Evolutionary conservation across 2,113 vertebrate genomes (phyloP), one percentile per base, ranked within the genome.

Genomic region (Gadus chalcogrammus): DNA sequence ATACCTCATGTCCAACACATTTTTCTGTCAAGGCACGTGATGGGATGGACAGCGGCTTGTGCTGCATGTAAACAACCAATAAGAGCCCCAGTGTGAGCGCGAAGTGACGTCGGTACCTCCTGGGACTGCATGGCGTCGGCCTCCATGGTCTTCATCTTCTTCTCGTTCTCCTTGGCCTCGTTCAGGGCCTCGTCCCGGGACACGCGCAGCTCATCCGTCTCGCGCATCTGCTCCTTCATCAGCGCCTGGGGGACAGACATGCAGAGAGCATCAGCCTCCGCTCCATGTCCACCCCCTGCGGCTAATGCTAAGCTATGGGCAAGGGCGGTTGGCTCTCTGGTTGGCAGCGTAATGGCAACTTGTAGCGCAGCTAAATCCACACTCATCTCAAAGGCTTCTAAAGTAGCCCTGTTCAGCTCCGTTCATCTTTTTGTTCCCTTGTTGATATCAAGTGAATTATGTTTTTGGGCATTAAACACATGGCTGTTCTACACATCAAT

Each of bases 121-220:
- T 98, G 95, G 79, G 94, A 82, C 0, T 95, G 95, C 16, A 98
- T 92, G 89, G 92, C 91, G 38, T 99, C 95, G 0, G 96, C 93
- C 85, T 99, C 97, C 93, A 98, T 92, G 83, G 85, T 83, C 88
- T 99, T 99, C 59, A 98, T 77, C 81, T 97, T 99, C 93, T 90
- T 99, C 87, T 99, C 96, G 0, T 93, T 94, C 87, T 99, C 97
- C 90, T 94, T 98, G 79, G 95, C 90, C 66, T 86, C 90, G 0
- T 88, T 93, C 78, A 97, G 88, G 55, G 93, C 95, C 75, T 97
- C 95, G 61, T 99, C 97, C 18, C 95, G 92, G 75, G 97, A 95
- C 63, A 93, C 63, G 0, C 95, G 94, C 0, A 95, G 91, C 18
- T 98, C 96, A 0, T 99, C 96, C 87, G 97, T 77, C 79, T 99